Evolutionary conservation across 2,113 vertebrate genomes (phyloP), one percentile per base, ranked within the genome.

Genomic region (Catharus fuscescens): DNA sequence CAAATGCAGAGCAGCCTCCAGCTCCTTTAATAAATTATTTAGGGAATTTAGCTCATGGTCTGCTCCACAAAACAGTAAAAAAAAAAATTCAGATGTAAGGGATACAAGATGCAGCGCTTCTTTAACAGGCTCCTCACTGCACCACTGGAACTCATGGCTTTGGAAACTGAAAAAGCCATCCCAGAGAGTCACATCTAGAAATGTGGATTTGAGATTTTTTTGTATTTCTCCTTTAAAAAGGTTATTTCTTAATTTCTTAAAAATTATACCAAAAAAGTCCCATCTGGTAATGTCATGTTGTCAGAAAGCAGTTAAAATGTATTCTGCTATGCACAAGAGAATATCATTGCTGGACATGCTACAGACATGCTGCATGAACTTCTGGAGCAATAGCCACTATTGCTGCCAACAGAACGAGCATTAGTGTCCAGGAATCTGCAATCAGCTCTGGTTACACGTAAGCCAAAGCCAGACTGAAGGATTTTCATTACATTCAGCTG

Each of bases 401-500:
- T 4, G 1, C 74, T 86, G 87, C 90, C 95, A 94, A 90, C 38
- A 69, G 24, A 87, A 85, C 1, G 7, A 88, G 76, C 79, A 13
- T 54, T 57, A 88, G 29, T 44, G 74, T 90, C 74, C 85, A 93
- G 88, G 82, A 95, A 88, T 94, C 64, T 70, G 40, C 65, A 92
- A 42, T 59, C 86, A 86, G 67, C 90, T 92, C 82, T 34, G 3
- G 38, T 80, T 38, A 78, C 56, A 74, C 32, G 1, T 24, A 77
- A 94, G 25, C 73, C 60, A 47, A 77, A 88, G 80, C 73, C 79
- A 80, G 76, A 66, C 54, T 76, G 66, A 88, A 93, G 92, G 42
- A 85, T 95, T 77, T 83, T 66, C 80, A 93, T 95, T 94, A 73
- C 50, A 78, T 86, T 94, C 95, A 86, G 64, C 80, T 90, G 76